A percentile compares a stretch with the other conserved stretches of the same genome.
Evolutionary conservation across 2,797 vertebrate species (phyloP).

Genomic region (Tamandua tetradactyla): DNA sequence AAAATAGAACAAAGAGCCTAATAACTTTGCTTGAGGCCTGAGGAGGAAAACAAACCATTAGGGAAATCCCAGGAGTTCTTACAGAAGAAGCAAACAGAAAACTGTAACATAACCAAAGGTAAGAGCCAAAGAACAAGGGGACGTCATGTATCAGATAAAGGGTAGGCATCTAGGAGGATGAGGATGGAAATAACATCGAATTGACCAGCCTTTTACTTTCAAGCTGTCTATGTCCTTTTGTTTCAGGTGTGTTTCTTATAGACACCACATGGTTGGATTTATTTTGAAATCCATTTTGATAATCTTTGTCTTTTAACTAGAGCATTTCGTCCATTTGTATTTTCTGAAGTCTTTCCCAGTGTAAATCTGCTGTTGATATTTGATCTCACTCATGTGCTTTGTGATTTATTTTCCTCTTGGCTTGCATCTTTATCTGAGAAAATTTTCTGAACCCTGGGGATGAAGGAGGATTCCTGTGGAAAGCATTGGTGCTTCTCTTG

Average conservation of each 20-base stretch:
- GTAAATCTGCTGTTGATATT: background rate
- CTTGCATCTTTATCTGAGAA: constrained; percentile 6
- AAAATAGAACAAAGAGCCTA: background rate
- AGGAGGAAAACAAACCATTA: background rate
- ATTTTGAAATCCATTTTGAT: background rate
- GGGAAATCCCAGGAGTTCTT: background rate
- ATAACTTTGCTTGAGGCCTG: background rate
- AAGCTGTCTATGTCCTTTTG: background rate
- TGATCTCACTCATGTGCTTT: background rate
- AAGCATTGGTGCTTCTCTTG: background rate
- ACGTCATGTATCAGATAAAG: too few species aligned
- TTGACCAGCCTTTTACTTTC: background rate
- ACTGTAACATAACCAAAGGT: background rate
- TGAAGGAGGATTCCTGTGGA: background rate
- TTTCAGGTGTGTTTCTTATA: background rate
- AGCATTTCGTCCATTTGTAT: background rate
- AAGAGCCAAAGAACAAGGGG: background rate
- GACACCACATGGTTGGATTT: background rate
- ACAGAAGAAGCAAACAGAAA: background rate
- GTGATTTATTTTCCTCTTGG: background rate
- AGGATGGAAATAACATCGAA: background rate
- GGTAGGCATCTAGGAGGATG: background rate
- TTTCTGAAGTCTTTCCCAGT: background rate
- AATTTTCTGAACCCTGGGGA: background rate
- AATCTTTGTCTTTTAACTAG: background rate